These are phyloP conservation scores for Acleris laterana DNA, from an alignment of 2,888 invertebrate species.

Conservation along the genomic window DNA sequence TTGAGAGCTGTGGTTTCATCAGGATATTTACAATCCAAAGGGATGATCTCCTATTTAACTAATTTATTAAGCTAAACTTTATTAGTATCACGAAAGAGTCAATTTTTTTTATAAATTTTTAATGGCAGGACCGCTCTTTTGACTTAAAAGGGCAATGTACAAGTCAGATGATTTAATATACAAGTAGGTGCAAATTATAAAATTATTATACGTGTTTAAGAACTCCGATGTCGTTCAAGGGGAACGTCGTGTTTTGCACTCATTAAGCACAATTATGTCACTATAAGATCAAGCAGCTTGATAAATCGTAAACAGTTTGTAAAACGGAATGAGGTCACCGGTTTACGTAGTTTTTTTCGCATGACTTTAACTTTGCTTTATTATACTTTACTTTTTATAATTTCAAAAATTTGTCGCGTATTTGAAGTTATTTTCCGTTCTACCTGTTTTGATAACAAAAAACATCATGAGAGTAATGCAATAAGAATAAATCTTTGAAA, in stretches of 20 bases:
- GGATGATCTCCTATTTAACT: too few relatives aligned
- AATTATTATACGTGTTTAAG: conserved; percentile 37
- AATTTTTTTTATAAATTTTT: too few relatives aligned
- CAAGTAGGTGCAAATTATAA: conserved; percentile 59
- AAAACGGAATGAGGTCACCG: conserved; percentile 29
- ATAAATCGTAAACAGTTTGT: conserved; percentile 43
- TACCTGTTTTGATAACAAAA: too few relatives aligned
- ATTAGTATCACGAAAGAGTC: too few relatives aligned
- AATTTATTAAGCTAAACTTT: too few relatives aligned
- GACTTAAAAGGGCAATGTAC: too few relatives aligned
- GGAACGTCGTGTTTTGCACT: conserved; percentile 43
- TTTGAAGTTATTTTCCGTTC: too few relatives aligned
- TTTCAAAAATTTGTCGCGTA: too few relatives aligned
- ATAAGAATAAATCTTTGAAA: too few relatives aligned
- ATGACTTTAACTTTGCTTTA: neutral
- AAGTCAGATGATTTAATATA: conserved; percentile 47
- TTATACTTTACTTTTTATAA: neutral
- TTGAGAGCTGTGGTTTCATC: conserved; percentile 15
- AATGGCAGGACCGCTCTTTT: too few relatives aligned
- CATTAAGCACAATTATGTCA: conserved; percentile 47
- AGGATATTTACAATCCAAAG: neutral
- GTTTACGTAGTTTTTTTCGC: conserved; percentile 1
- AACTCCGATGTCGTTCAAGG: conserved; percentile 46
- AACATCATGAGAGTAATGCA: too few relatives aligned
- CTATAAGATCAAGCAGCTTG: conserved; percentile 40